phyloP scores from a whole-genome alignment of 2,797 vertebrate genomes.

The Pangasius sanitwongsei region DNA sequence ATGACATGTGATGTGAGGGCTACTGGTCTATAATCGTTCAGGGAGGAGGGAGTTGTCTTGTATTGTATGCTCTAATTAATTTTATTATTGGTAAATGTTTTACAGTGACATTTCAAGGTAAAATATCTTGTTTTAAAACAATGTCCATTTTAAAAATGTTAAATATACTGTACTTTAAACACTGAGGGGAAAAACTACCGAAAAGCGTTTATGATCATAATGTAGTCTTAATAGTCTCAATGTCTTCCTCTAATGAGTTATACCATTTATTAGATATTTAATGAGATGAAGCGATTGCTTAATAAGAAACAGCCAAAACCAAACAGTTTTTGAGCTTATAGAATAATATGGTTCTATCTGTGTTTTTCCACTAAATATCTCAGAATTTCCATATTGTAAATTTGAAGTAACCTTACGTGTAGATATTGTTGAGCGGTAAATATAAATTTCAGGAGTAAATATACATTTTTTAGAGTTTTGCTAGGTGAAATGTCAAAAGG shows the following conservation, averaged over 20 bases:
- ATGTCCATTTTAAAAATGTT: background rate
- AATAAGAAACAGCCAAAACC: background rate
- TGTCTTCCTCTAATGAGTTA: background rate
- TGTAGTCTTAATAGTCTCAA: background rate
- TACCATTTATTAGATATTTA: background rate
- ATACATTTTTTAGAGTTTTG: background rate
- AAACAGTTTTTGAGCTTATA: background rate
- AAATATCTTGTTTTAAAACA: background rate
- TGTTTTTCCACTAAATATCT: background rate
- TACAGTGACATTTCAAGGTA: background rate
- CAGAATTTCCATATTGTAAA: background rate
- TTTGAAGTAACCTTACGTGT: background rate
- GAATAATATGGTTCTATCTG: background rate
- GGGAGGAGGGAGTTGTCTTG: too few relatives aligned
- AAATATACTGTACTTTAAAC: background rate
- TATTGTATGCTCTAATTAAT: background rate
- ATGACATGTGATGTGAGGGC: too few relatives aligned
- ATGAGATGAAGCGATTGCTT: background rate
- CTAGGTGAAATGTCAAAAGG: background rate
- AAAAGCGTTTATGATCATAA: background rate
- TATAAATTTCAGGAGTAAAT: background rate
- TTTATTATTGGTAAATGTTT: background rate
- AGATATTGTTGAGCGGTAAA: background rate
- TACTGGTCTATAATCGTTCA: too few relatives aligned
- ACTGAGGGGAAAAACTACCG: background rate